Conservation (phyloP, 2,113 vertebrate genomes). For the Zapornia atra region DNA sequence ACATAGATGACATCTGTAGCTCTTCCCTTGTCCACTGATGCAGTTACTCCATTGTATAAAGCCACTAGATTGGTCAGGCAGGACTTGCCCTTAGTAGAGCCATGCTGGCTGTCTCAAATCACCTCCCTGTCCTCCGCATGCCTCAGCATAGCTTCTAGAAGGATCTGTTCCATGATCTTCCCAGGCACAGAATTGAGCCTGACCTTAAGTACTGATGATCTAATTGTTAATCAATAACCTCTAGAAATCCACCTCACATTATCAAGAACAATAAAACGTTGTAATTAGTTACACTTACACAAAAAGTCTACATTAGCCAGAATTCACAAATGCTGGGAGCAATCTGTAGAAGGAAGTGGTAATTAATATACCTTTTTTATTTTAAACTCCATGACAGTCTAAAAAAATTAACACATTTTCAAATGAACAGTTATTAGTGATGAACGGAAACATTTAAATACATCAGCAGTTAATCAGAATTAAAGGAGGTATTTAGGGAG, state of each 20-base stretch:
- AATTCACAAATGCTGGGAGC: neutral
- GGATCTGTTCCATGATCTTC: too few relatives aligned
- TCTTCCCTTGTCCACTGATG: too few relatives aligned
- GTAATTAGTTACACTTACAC: neutral
- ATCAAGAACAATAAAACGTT: neutral
- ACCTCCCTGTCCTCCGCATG: too few relatives aligned
- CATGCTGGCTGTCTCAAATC: too few relatives aligned
- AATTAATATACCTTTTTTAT: neutral
- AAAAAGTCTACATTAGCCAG: neutral
- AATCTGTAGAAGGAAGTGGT: conserved; percentile 43
- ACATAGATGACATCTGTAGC: too few relatives aligned
- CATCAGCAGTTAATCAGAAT: conserved; percentile 20
- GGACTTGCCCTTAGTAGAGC: too few relatives aligned
- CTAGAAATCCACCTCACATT: neutral
- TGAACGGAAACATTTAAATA: conserved; percentile 55
- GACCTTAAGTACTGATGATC: too few relatives aligned
- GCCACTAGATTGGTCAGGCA: too few relatives aligned
- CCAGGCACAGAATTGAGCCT: too few relatives aligned
- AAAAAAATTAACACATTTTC: conserved; percentile 19
- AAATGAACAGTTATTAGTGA: conserved; percentile 40
- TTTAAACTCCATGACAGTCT: neutral
- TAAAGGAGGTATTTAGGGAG: neutral
- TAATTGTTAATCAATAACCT: neutral
- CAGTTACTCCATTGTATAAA: too few relatives aligned
- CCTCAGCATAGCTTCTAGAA: too few relatives aligned